A percentile compares a stretch with the other conserved stretches of the same genome.
Conservation (phyloP, 2,888 invertebrate species). For the Taphrorychus bicolor region DNA sequence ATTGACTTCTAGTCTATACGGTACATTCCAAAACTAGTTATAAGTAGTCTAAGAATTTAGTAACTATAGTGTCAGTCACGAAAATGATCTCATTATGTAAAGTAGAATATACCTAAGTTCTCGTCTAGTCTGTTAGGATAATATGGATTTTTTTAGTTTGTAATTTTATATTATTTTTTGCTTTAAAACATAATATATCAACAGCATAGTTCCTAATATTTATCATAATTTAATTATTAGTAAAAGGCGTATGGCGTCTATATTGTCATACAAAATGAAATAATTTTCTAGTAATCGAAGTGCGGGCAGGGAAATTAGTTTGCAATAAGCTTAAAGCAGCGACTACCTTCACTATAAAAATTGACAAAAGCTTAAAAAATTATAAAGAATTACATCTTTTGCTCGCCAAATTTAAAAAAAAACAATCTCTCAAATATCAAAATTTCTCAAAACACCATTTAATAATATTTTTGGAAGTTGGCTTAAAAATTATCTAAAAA, state of each 20-base stretch:
- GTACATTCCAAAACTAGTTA: slow-evolving; percentile 23
- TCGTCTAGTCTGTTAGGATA: too few species aligned
- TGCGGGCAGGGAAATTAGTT: slow-evolving; percentile 60
- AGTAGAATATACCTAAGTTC: slow-evolving; percentile 20
- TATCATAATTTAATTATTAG: too few species aligned
- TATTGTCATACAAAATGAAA: background rate
- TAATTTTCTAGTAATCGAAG: background rate
- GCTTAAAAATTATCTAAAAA: too few species aligned
- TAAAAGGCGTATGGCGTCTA: too few species aligned
- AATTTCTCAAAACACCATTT: too few species aligned
- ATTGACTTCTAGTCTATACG: slow-evolving; percentile 2
- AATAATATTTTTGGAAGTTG: too few species aligned
- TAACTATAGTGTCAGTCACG: too few species aligned
- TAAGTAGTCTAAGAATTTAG: too few species aligned
- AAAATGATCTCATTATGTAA: slow-evolving; percentile 19
- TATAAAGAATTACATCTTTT: background rate
- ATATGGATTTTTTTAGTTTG: too few species aligned
- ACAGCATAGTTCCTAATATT: too few species aligned
- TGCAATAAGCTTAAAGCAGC: slow-evolving; percentile 61
- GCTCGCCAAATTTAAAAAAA: background rate
- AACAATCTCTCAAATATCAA: background rate
- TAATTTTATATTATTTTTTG: too few species aligned
- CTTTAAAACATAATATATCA: too few species aligned
- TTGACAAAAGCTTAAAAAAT: background rate
- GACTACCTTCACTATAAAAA: slow-evolving; percentile 45